phyloP scores from a whole-genome alignment of 2,888 invertebrate species.

The Ornithoptera priamus region DNA sequence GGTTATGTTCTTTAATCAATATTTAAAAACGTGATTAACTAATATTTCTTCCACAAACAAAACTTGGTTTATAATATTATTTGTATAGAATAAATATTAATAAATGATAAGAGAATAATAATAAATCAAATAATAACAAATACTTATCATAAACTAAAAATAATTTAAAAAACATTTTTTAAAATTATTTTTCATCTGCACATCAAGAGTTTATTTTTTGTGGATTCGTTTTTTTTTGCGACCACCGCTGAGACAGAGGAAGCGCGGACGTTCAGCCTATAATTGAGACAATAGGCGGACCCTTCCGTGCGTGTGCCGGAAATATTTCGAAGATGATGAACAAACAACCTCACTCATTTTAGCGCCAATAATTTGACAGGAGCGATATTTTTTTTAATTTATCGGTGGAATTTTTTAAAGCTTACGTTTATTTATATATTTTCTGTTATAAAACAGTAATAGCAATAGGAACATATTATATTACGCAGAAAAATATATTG shows the following conservation, averaged over 20 bases:
- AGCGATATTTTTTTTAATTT: slow-evolving; percentile 31
- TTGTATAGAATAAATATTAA: no score
- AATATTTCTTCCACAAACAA: no score
- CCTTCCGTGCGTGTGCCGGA: slow-evolving; percentile 48
- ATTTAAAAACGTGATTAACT: no score
- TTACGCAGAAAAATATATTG: no score
- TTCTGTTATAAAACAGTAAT: not conserved
- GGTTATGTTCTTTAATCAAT: no score
- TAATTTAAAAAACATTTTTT: not conserved
- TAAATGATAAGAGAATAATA: no score
- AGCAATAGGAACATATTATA: no score
- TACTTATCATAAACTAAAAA: no score
- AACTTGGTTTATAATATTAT: no score
- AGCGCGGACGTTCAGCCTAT: slow-evolving; percentile 53
- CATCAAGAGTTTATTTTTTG: slow-evolving; percentile 27
- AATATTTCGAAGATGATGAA: slow-evolving; percentile 47
- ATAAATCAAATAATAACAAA: no score
- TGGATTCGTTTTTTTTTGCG: slow-evolving; percentile 46
- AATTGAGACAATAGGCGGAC: slow-evolving; percentile 62
- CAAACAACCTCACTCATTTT: slow-evolving; percentile 44
- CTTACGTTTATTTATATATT: not conserved
- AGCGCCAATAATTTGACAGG: slow-evolving; percentile 47
- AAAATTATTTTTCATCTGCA: not conserved
- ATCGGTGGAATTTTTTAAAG: slow-evolving; percentile 15
- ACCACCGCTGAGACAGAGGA: slow-evolving; percentile 60